Conservation (phyloP, 2,113 vertebrate species). For the Syrmaticus mikado region DNA sequence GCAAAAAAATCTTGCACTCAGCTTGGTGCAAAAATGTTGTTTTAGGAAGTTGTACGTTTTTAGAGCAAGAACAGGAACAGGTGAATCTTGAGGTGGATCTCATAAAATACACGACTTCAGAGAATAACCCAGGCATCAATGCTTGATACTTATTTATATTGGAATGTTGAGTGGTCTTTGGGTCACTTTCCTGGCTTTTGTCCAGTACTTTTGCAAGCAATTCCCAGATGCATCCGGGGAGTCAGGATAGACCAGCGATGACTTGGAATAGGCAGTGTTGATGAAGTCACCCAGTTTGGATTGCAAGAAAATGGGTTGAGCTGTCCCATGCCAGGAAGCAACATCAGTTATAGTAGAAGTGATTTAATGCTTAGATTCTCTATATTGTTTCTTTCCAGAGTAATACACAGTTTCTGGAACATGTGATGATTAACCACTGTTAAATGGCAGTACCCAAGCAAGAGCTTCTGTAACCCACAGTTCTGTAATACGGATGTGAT, state of each 20-base stretch:
- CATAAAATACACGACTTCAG: not conserved
- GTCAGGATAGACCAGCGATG: not conserved
- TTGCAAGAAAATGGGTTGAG: not conserved
- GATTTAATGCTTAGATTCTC: conserved; percentile 21
- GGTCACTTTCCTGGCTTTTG: not conserved
- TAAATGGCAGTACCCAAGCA: not conserved
- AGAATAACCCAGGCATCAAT: not conserved
- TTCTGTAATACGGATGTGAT: conserved; percentile 3
- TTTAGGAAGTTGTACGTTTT: not conserved
- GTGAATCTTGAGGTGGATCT: not conserved
- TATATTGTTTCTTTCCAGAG: not conserved
- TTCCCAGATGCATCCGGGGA: not conserved
- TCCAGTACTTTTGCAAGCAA: not conserved
- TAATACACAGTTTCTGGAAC: conserved; percentile 35
- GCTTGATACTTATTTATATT: not conserved
- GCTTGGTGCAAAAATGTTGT: not conserved
- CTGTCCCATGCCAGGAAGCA: not conserved
- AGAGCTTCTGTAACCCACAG: conserved; percentile 48
- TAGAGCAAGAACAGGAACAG: not conserved
- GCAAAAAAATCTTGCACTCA: not conserved
- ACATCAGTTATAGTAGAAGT: not conserved
- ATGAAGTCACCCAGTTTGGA: not conserved
- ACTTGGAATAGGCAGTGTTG: not conserved
- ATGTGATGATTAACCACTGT: conserved; percentile 45
- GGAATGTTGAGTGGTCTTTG: not conserved